Evolutionary conservation across 2,888 invertebrate species (phyloP), one percentile per base, ranked within the genome.

Genomic region (Hirudinaria manillensis): DNA sequence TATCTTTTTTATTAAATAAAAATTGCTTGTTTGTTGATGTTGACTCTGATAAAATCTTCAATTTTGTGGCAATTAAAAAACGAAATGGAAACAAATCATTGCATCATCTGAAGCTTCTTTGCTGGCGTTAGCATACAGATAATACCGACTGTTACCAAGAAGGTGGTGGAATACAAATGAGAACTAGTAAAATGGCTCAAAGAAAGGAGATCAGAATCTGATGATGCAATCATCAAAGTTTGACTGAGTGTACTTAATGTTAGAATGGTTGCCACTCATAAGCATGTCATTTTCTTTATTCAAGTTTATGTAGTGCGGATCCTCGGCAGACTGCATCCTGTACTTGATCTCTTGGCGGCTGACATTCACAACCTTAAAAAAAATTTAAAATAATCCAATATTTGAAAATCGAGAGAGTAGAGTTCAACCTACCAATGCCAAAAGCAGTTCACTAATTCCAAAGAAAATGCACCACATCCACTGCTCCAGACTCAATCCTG

Each of bases 391-490:
- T 2, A 7, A 21, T 24, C 13, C 29, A 61, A 13, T 16, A 45
- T 45, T 45, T n/a, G n/a, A 45, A 45, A 45, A 45, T 45, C 10
- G 3, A 38, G 38, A 38, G 45, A 16, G 45, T 7, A 10, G 10
- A 45, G 16, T 45, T 61, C 19, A 16, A 10, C 61, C 1, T 75
- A 61, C 75, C 70, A 70, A 36, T 27, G 55, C 75, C 3, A 56
- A 56, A 53, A 75, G 61, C 27, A 75, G 75, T 75, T 61, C 75
- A 36, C 75, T 70, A n/a, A 75, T 29, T 24, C 70, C 75, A n/a
- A 75, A 75, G 29, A 75, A 61, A n/a, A 75, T 13, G 45, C 75
- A 70, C 75, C 75, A 75, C 45, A 75, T 51, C 75, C 75, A 75
- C 51, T 75, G 75, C n/a, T 75, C 75, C 27, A 61, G 19, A 34